Percentiles rank a stretch among this genome's conserved stretches.
phyloP scores from a whole-genome alignment of 2,888 invertebrate genomes.

The Oscheius onirici region DNA sequence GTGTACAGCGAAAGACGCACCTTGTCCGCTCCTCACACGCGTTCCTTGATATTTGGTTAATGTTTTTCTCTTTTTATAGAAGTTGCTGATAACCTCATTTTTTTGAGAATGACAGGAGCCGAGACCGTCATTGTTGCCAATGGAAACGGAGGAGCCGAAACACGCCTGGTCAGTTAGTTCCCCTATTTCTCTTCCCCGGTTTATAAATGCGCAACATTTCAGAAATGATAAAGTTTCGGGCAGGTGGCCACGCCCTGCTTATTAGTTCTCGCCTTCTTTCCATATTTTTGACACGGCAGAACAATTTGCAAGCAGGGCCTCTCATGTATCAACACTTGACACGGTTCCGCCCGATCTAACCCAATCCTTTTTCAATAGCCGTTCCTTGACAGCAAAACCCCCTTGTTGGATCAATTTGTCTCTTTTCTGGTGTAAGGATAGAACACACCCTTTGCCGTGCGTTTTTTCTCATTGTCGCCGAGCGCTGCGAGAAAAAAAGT shows the following conservation, averaged over 20 bases:
- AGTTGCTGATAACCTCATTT: background rate
- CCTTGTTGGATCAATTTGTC: background rate
- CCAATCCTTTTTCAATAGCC: background rate
- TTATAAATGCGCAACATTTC: background rate
- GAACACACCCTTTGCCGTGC: background rate
- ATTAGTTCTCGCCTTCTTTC: background rate
- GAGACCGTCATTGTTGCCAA: conserved; percentile 51
- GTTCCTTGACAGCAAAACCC: background rate
- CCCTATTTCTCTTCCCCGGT: background rate
- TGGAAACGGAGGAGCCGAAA: conserved; percentile 53
- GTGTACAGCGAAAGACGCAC: conserved; percentile 25
- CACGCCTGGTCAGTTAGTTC: conserved; percentile 47
- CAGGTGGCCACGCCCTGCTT: background rate
- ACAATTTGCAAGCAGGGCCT: background rate
- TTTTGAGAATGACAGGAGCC: conserved; percentile 18
- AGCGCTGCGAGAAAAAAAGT: conserved; percentile 8
- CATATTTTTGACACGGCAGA: background rate
- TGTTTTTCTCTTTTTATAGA: conserved; percentile 6
- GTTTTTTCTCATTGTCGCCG: background rate
- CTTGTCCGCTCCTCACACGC: background rate
- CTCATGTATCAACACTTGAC: conserved; percentile 13
- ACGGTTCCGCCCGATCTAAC: conserved; percentile 13
- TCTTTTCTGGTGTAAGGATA: background rate
- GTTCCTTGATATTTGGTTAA: background rate
- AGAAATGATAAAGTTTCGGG: background rate